Percentiles rank a stretch among this genome's conserved stretches.
phyloP scores from a whole-genome alignment of 2,888 invertebrate species.

The Amblyjoppa proteus region DNA sequence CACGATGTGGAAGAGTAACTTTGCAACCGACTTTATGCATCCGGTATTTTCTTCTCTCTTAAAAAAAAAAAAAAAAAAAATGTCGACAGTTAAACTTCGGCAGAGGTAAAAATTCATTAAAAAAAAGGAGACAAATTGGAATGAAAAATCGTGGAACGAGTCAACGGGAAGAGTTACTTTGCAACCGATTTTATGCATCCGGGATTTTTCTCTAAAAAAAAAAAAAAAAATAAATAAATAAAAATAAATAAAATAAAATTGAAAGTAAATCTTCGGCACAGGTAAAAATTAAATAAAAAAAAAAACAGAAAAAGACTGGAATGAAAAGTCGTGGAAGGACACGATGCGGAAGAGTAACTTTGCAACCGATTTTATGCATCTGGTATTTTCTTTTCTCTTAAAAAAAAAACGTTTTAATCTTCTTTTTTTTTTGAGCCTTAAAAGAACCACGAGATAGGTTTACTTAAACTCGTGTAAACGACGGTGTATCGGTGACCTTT shows the following conservation, averaged over 20 bases:
- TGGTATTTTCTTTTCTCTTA: neutral
- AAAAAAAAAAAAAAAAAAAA: too few relatives aligned
- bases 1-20: slow-evolving; percentile 9
- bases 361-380: neutral
- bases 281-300: too few relatives aligned
- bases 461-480: slow-evolving; percentile 37
- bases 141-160: slow-evolving; percentile 1
- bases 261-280: too few relatives aligned
- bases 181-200: neutral
- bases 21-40: neutral
- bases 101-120: too few relatives aligned
- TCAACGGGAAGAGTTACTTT: slow-evolving; percentile 3
- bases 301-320: neutral
- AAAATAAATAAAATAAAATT: too few relatives aligned
- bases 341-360: slow-evolving; percentile 2
- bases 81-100: too few relatives aligned
- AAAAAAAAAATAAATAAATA: too few relatives aligned
- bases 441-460: slow-evolving; percentile 15
- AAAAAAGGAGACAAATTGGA: neutral
- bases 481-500: slow-evolving; percentile 50
- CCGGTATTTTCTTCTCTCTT: neutral
- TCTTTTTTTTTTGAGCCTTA: neutral
- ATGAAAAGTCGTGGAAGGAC: neutral
- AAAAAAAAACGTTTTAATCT: neutral
- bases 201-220: neutral